A percentile compares a stretch with the other conserved stretches of the same genome.
Conservation (phyloP, 2,113 vertebrate genomes). For the Sorex araneus region DNA sequence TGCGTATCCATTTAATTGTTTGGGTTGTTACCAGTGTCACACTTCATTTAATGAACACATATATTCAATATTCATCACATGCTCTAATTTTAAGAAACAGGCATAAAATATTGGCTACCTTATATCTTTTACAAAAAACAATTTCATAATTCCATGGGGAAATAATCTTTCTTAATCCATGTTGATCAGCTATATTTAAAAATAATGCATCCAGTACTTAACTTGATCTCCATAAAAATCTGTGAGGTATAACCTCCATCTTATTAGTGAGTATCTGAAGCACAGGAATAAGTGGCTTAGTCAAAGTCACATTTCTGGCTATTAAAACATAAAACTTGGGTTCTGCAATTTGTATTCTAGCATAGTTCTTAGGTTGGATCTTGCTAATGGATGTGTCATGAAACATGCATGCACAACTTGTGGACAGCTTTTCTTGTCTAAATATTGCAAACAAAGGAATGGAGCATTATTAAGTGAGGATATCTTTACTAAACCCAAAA, state of each 20-base stretch:
- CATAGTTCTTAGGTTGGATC: not conserved
- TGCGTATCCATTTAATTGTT: not conserved
- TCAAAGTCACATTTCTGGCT: not conserved
- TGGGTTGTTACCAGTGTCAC: not conserved
- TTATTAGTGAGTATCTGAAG: not conserved
- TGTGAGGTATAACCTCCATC: not conserved
- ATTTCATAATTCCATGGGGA: not conserved
- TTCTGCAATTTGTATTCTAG: not conserved
- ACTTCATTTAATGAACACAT: not conserved
- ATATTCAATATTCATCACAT: not conserved
- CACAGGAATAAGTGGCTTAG: not conserved
- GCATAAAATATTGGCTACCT: not conserved
- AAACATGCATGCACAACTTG: not conserved
- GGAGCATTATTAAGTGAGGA: not conserved
- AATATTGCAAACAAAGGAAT: not conserved
- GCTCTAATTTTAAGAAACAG: not conserved
- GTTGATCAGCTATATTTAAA: not conserved
- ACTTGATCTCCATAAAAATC: slow-evolving; percentile 14
- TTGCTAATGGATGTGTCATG: not conserved
- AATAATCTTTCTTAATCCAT: not conserved
- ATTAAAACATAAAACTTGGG: not conserved
- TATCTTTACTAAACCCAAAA: not conserved
- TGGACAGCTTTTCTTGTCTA: not conserved
- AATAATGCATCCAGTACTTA: not conserved
- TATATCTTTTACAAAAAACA: not conserved